Evolutionary conservation across 2,888 invertebrate species (phyloP).

Genomic region (Ctenicera cuprea): DNA sequence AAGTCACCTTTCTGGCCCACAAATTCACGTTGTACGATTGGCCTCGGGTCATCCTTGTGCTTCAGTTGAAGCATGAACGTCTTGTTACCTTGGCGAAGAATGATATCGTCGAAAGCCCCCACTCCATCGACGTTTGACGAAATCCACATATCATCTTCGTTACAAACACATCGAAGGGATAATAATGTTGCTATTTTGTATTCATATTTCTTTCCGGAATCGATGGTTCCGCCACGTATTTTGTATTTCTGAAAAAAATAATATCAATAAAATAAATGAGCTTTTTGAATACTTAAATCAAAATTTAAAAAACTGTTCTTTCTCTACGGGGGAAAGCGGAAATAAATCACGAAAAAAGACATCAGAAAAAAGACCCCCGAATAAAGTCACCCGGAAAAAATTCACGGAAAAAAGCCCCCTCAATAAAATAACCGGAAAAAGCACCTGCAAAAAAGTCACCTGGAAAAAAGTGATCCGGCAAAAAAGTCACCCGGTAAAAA

Average conservation of each 20-base stretch:
- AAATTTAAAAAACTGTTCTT: no score
- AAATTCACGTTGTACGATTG: neutral
- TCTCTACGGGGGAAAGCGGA: no score
- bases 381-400: no score
- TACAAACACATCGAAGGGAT: neutral
- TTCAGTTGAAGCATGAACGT: slow-evolving; percentile 24
- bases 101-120: slow-evolving; percentile 22
- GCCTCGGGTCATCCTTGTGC: slow-evolving; percentile 23
- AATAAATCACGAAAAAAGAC: no score
- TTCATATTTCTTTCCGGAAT: slow-evolving; percentile 18
- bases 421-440: no score
- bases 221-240: slow-evolving; percentile 8
- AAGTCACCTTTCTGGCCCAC: neutral
- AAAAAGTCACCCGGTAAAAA: no score
- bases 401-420: no score
- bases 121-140: slow-evolving; percentile 6
- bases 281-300: no score
- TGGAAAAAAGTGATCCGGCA: no score
- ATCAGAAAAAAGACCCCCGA: no score
- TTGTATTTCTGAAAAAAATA: slow-evolving; percentile 26
- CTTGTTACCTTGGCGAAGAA: neutral
- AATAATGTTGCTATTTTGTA: slow-evolving; percentile 13
- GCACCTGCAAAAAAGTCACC: no score
- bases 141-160: neutral
- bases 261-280: no score